Conservation (phyloP, 2,888 invertebrate genomes). For the Ornithoptera alexandrae region DNA sequence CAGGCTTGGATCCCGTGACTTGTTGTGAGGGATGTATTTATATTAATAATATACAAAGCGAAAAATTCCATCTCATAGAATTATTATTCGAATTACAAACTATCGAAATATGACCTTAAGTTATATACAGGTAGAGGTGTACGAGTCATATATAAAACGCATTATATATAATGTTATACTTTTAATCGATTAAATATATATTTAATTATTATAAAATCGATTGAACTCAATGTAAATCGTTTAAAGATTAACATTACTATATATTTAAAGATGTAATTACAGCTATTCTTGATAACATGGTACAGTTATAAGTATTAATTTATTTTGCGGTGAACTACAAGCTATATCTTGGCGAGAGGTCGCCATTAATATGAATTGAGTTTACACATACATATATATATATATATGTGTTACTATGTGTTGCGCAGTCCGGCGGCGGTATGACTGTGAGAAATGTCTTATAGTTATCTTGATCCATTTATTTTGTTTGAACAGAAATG, state of each 20-base stretch:
- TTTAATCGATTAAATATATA: background rate
- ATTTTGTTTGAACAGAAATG: slow-evolving; percentile 32
- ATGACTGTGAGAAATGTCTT: slow-evolving; percentile 32
- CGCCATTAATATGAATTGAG: slow-evolving; percentile 8
- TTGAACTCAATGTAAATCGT: background rate
- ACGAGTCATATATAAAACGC: too few relatives aligned
- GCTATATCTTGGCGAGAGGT: background rate
- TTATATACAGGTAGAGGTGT: too few relatives aligned
- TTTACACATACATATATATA: slow-evolving; percentile 30
- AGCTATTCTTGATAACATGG: background rate
- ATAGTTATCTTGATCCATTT: slow-evolving; percentile 45
- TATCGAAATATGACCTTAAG: too few relatives aligned
- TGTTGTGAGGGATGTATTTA: too few relatives aligned
- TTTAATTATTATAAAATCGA: background rate
- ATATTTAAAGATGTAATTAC: slow-evolving; percentile 9
- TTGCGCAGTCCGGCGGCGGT: slow-evolving; percentile 29
- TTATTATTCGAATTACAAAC: too few relatives aligned
- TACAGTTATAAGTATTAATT: slow-evolving; percentile 5
- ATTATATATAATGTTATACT: background rate
- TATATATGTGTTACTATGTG: slow-evolving; percentile 32
- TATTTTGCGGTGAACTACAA: background rate
- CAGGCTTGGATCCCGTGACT: too few relatives aligned
- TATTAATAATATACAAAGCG: too few relatives aligned
- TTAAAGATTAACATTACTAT: background rate
- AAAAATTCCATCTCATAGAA: too few relatives aligned